Percentiles rank a stretch among this genome's conserved stretches.
Evolutionary conservation across 2,797 vertebrate genomes (phyloP).

Genomic region (Cynodonichthys magdalenae): DNA sequence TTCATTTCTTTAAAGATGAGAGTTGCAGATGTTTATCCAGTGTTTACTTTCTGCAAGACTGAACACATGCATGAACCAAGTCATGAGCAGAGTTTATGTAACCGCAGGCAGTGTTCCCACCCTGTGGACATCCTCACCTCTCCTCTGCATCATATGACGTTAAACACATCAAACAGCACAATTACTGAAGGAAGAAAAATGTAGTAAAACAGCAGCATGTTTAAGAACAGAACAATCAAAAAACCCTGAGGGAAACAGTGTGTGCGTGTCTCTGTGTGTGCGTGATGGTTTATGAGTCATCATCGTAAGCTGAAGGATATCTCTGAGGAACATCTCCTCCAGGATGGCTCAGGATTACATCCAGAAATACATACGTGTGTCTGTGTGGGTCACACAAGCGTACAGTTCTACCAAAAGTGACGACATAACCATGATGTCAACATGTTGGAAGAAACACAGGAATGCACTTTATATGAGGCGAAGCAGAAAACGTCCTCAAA

Average conservation of each 20-base stretch:
- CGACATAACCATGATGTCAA: conserved; percentile 16
- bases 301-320: conserved; percentile 44
- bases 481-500: conserved; percentile 24
- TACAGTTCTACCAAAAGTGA: conserved; percentile 12
- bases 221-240: conserved; percentile 37
- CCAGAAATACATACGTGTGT: conserved; percentile 20
- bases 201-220: conserved; percentile 13
- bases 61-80: not conserved
- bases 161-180: conserved; percentile 25
- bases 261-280: conserved; percentile 10
- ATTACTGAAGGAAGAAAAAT: not conserved
- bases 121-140: conserved; percentile 26
- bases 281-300: conserved; percentile 55
- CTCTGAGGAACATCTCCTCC: conserved; percentile 52
- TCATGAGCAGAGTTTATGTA: conserved; percentile 35
- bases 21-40: too few species aligned
- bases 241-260: conserved; percentile 10
- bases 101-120: conserved; percentile 36
- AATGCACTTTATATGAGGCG: conserved; percentile 14
- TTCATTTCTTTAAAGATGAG: too few species aligned
- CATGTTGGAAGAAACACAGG: conserved; percentile 19
- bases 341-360: conserved; percentile 50
- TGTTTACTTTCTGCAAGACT: not conserved
- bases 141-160: conserved; percentile 53
- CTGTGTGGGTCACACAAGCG: conserved; percentile 1